Conservation (phyloP, 2,113 vertebrate species). For the Xenopus tropicalis region UCB_Xtro_10.0 CM004447.2:70781001-70781500, state of each 20-base stretch:
- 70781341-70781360: constrained; percentile 9
- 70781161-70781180: constrained; percentile 56
- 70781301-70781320: constrained; percentile 30
- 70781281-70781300: constrained; percentile 41
- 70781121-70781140: constrained; percentile 68
- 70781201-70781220: constrained; percentile 44
- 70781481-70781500: too few species aligned
- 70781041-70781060: constrained; percentile 46
- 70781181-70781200: constrained; percentile 64
- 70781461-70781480: too few species aligned
- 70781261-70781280: constrained; percentile 44
- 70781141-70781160: constrained; percentile 70
- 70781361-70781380: constrained; percentile 14
- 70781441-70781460: not conserved
- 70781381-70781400: constrained; percentile 10
- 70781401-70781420: constrained; percentile 6
- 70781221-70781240: constrained; percentile 44
- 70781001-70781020: not conserved
- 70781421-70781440: constrained; percentile 3
- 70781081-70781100: constrained; percentile 70
- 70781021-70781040: constrained; percentile 20
- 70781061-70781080: constrained; percentile 55
- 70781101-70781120: constrained; percentile 69
- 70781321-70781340: constrained; percentile 38
- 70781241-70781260: constrained; percentile 40